phyloP scores from a whole-genome alignment of 2,888 invertebrate species.

The Tenthredo distinguenda region DNA sequence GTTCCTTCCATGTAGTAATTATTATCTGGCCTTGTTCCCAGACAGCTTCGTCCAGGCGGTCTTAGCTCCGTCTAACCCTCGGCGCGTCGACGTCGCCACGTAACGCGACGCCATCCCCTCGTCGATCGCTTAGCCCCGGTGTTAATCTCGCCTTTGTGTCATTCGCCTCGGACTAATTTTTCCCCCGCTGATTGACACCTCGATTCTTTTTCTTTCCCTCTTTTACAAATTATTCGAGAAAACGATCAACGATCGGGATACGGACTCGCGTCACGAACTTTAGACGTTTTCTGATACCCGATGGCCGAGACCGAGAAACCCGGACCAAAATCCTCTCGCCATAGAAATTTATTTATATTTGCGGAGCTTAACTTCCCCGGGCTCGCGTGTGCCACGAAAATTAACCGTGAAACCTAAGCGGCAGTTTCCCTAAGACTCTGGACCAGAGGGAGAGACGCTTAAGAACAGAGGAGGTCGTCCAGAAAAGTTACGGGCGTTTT shows the following conservation, averaged over 20 bases:
- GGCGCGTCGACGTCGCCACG: background rate
- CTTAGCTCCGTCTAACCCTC: constrained; percentile 34
- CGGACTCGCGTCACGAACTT: background rate
- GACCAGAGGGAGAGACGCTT: constrained; percentile 7
- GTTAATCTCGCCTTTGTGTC: constrained; percentile 9
- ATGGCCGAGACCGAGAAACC: background rate
- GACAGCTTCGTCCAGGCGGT: constrained; percentile 37
- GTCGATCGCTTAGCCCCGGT: background rate
- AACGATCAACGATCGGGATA: background rate
- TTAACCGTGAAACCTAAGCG: constrained; percentile 40
- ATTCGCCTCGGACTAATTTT: background rate
- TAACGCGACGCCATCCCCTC: background rate
- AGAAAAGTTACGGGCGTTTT: background rate
- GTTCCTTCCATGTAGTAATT: constrained; percentile 46
- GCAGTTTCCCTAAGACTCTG: constrained; percentile 23
- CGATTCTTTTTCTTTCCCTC: background rate
- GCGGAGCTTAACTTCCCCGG: background rate
- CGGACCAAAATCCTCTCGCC: background rate
- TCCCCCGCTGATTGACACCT: background rate
- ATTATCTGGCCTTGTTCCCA: constrained; percentile 46
- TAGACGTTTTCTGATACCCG: background rate
- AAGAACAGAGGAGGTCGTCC: background rate
- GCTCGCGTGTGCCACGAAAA: constrained; percentile 31
- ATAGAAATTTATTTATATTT: background rate
- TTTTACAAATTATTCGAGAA: background rate